Evolutionary conservation across 2,888 invertebrate species (phyloP).

Genomic region (Drosophila dives): DNA sequence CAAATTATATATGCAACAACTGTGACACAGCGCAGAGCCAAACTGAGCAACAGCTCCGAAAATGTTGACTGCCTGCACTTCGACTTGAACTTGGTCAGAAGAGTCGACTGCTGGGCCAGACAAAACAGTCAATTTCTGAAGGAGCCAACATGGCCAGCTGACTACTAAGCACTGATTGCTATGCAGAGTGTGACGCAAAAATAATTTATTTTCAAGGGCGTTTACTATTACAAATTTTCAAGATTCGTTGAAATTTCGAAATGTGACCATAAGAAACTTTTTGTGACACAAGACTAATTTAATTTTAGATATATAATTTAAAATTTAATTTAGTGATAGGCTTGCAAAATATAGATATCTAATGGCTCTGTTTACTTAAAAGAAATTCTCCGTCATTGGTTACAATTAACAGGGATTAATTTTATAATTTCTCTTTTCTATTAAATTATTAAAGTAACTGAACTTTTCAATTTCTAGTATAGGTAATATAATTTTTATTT

Average conservation of each 20-base stretch:
- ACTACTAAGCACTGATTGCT: conserved; percentile 2
- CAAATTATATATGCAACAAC: conserved; percentile 47
- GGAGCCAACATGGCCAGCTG: conserved; percentile 16
- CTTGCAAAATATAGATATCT: neutral
- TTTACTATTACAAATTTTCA: neutral
- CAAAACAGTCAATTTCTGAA: conserved; percentile 31
- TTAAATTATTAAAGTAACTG: neutral
- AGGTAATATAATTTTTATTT: too few species aligned
- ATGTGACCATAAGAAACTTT: neutral
- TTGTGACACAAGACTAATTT: neutral
- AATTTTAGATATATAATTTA: neutral
- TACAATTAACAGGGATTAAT: too few species aligned
- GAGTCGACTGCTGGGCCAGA: conserved; percentile 9
- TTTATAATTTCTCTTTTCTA: neutral
- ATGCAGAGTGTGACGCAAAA: neutral
- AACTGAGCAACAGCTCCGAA: conserved; percentile 40
- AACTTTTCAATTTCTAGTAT: neutral
- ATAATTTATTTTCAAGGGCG: neutral
- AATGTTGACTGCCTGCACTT: conserved; percentile 22
- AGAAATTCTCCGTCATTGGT: too few species aligned
- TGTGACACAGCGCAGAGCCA: conserved; percentile 27
- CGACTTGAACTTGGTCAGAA: conserved; percentile 4
- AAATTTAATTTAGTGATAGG: neutral
- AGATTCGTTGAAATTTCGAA: neutral
- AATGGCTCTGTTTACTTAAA: neutral